Evolutionary conservation across 2,113 vertebrate genomes (phyloP).

Genomic region (Ammodytes marinus): DNA sequence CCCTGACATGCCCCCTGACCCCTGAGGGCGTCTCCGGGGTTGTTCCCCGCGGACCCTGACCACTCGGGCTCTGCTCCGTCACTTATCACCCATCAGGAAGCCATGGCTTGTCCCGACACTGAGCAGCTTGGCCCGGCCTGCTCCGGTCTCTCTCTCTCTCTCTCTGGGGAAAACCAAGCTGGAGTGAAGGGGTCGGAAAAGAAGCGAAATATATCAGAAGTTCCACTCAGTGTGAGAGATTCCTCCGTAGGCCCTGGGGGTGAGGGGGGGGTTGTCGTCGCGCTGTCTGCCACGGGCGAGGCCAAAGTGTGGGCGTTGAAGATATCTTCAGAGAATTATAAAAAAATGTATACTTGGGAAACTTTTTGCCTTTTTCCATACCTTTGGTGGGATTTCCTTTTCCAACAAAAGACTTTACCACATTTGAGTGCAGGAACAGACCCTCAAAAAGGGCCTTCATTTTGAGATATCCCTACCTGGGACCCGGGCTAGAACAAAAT

Average conservation of each 20-base stretch:
- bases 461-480: too few species aligned
- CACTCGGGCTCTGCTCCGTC: conserved; percentile 58
- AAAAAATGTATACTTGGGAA: conserved; percentile 10
- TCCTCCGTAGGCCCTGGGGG: conserved; percentile 36
- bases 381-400: conserved; percentile 1
- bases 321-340: conserved; percentile 10
- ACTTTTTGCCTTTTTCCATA: neutral
- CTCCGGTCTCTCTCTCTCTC: conserved; percentile 20
- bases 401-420: conserved; percentile 5
- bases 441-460: too few species aligned
- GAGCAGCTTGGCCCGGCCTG: conserved; percentile 29
- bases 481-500: too few species aligned
- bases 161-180: conserved; percentile 51
- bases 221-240: conserved; percentile 62
- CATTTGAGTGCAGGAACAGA: neutral
- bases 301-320: conserved; percentile 11
- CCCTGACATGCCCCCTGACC: conserved; percentile 74
- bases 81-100: conserved; percentile 80
- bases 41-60: conserved; percentile 54
- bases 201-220: conserved; percentile 61
- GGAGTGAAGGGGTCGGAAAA: conserved; percentile 51
- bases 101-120: conserved; percentile 46
- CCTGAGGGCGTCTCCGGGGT: conserved; percentile 25
- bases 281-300: conserved; percentile 15
- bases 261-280: conserved; percentile 1